phyloP scores from a whole-genome alignment of 2,888 invertebrate genomes.

The Zygogramma bicolorata region DNA sequence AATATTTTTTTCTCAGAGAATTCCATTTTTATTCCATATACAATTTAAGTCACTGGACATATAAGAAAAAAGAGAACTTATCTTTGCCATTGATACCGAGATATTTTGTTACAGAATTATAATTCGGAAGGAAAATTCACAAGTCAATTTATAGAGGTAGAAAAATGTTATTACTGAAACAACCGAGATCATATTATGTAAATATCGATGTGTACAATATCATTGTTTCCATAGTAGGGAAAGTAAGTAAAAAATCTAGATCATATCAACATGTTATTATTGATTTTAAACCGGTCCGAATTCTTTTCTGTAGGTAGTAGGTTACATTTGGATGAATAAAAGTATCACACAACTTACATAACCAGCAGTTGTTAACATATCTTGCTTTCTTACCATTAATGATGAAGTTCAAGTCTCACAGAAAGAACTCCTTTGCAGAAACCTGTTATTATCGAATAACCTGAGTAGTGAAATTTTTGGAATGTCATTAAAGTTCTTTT shows the following conservation, averaged over 20 bases:
- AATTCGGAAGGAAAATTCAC: too few species aligned
- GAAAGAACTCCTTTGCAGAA: not conserved
- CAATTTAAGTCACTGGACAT: too few species aligned
- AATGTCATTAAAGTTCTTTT: too few species aligned
- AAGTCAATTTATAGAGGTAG: too few species aligned
- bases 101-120: too few species aligned
- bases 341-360: not conserved
- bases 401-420: not conserved
- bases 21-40: too few species aligned
- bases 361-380: not conserved
- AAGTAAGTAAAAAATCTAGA: not conserved
- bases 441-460: too few species aligned
- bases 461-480: too few species aligned
- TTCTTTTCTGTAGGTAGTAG: not conserved
- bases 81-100: too few species aligned
- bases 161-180: not conserved
- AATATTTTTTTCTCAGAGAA: too few species aligned
- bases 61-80: too few species aligned
- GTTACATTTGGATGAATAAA: not conserved
- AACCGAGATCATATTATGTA: not conserved
- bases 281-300: not conserved
- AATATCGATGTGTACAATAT: not conserved
- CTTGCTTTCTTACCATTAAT: not conserved
- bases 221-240: not conserved
- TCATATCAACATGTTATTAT: not conserved